Evolutionary conservation across 2,113 vertebrate species (phyloP), one percentile per base, ranked within the genome.

Genomic region (Jaculus jaculus): DNA sequence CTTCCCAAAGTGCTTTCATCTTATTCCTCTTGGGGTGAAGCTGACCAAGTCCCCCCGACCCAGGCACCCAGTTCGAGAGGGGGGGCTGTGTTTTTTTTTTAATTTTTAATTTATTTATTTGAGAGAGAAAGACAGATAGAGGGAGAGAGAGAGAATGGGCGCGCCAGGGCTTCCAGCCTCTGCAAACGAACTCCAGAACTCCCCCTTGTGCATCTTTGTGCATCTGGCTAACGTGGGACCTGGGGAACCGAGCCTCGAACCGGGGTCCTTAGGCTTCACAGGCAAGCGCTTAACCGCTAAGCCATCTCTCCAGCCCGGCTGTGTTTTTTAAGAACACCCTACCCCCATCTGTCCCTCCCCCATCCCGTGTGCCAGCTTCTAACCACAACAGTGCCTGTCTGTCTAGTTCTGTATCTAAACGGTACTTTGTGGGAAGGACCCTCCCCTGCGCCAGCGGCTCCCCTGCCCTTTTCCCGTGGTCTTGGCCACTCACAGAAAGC

Each of bases 381-480:
- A 96, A 96, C 97, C 68, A 79, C 95, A 94, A 75, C 97, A 97
- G 97, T 98, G 97, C 96, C 97, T 95, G 97, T 98, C 90, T 90
- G 94, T 97, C 96, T 97, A 97, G 96, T 97, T 96, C 42, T 96
- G 97, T 97, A 97, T 97, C 94, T 96, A 97, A 97, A 96, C 97
- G 96, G 96, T 95, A 96, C 97, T 95, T 97, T 96, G 96, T 97
- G 94, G 93, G 96, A 78, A 95, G 90, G 95, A 87, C 66, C 78
- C 63, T 84, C 8, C 89, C 91, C 89, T n/a, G 10, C 30, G 81
- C 93, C 54, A 13, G 90, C 94, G 91, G 90, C 65, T 77, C 77
- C 89, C 68, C 54, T 79, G 5, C 84, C 84, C 85, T 32, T 74
- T 84, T n/a, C 66, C 74, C 54, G 39, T 92, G 86, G 89, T 94